Evolutionary conservation across 2,113 vertebrate species (phyloP).

Genomic region (Dromas ardeola): DNA sequence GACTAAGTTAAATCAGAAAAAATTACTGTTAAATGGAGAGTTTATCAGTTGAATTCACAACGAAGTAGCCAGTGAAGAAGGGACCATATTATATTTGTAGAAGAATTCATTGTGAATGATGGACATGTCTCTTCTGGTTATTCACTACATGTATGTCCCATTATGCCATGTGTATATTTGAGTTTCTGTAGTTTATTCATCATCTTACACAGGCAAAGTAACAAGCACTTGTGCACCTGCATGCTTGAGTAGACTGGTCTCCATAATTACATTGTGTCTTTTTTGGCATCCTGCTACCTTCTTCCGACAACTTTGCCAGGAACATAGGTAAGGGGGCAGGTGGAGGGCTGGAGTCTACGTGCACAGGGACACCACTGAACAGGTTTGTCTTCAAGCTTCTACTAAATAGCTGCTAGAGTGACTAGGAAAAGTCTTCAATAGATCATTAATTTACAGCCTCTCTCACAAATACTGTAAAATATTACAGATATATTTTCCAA

Average conservation of each 20-base stretch:
- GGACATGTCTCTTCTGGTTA: neutral
- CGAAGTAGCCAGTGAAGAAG: neutral
- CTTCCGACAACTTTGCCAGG: neutral
- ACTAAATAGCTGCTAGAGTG: neutral
- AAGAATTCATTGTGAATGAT: neutral
- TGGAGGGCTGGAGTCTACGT: neutral
- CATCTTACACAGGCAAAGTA: neutral
- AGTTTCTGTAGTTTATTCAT: neutral
- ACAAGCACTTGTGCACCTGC: neutral
- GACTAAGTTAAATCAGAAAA: neutral
- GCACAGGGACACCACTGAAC: accelerated
- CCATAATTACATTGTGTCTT: neutral
- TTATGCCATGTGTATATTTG: neutral
- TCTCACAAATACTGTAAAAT: conserved; percentile 23
- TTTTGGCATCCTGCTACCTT: neutral
- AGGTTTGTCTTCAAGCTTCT: neutral
- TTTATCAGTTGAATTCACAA: neutral
- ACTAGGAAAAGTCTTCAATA: neutral
- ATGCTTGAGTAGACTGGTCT: neutral
- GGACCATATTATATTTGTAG: neutral
- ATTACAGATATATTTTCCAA: neutral
- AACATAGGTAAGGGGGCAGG: neutral
- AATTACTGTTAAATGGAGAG: neutral
- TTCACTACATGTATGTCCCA: neutral
- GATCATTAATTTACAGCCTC: neutral